Evolutionary conservation across 2,888 invertebrate species (phyloP).

Genomic region (Endomychus coccineus): DNA sequence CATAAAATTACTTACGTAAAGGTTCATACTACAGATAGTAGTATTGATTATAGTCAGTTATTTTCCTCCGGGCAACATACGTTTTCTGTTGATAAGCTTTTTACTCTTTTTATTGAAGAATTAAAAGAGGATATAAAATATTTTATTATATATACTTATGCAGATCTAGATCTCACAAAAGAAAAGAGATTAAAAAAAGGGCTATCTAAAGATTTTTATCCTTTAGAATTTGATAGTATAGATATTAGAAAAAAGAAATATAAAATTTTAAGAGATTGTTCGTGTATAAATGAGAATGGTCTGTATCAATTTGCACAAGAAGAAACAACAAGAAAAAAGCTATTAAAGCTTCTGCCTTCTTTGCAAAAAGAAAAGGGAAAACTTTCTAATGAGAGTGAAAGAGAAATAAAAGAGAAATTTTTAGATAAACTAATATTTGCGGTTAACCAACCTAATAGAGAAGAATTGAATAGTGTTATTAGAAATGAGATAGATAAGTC

Average conservation of each 20-base stretch:
- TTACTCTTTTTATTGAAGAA: conserved; percentile 26
- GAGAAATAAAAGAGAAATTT: conserved; percentile 26
- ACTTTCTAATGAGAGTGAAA: conserved; percentile 20
- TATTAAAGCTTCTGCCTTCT: conserved; percentile 24
- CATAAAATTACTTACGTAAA: conserved; percentile 25
- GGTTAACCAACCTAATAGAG: conserved; percentile 18
- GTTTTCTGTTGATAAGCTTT: conserved; percentile 23
- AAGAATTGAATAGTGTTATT: conserved; percentile 25
- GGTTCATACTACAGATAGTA: conserved; percentile 23
- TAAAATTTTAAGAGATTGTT: conserved; percentile 23
- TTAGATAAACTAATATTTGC: conserved; percentile 23
- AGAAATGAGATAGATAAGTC: conserved; percentile 27
- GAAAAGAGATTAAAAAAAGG: conserved; percentile 21
- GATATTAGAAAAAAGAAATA: conserved; percentile 20
- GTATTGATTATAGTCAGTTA: conserved; percentile 24
- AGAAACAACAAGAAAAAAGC: conserved; percentile 24
- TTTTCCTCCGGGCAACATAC: conserved; percentile 23
- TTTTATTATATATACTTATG: conserved; percentile 28
- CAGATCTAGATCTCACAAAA: conserved; percentile 24
- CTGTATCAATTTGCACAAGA: conserved; percentile 26
- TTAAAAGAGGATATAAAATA: conserved; percentile 23
- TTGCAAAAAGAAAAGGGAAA: conserved; percentile 23
- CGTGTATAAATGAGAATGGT: conserved; percentile 23
- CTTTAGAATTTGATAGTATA: conserved; percentile 25
- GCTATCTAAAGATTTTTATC: conserved; percentile 18